Conservation (phyloP, 2,113 vertebrate genomes). For the Pipa parva region DNA sequence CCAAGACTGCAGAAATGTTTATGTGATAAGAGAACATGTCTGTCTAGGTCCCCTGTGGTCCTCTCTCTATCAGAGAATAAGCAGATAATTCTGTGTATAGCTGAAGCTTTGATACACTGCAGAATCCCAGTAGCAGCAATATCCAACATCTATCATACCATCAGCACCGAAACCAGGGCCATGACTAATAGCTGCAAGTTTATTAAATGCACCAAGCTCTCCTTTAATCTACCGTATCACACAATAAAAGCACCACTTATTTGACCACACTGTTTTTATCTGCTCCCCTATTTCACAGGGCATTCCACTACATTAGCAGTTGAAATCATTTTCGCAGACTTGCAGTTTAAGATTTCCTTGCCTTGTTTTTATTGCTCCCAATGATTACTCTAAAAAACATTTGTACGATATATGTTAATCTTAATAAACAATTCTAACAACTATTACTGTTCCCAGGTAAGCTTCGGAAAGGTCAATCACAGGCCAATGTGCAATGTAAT, state of each 20-base stretch:
- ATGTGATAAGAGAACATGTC: not conserved
- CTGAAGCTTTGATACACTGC: constrained; percentile 7
- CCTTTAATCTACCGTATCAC: not conserved
- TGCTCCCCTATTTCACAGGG: not conserved
- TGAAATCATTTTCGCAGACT: not conserved
- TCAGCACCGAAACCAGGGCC: not conserved
- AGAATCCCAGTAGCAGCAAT: not conserved
- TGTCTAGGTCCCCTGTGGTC: not conserved
- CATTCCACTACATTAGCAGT: not conserved
- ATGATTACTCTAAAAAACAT: too few relatives aligned
- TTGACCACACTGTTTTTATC: not conserved
- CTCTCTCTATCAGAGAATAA: not conserved
- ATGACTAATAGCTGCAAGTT: too few relatives aligned
- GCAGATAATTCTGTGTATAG: not conserved
- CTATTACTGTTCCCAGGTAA: too few relatives aligned
- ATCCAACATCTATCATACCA: not conserved
- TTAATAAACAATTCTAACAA: too few relatives aligned
- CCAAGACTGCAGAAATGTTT: not conserved
- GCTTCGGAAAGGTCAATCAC: too few relatives aligned
- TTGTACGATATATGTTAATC: too few relatives aligned
- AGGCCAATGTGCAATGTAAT: too few relatives aligned
- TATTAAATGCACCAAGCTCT: not conserved
- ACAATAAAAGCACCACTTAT: too few relatives aligned
- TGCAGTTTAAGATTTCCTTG: not conserved
- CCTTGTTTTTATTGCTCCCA: not conserved